phyloP scores from a whole-genome alignment of 2,888 invertebrate genomes.

The Bhutanitis thaidina region DNA sequence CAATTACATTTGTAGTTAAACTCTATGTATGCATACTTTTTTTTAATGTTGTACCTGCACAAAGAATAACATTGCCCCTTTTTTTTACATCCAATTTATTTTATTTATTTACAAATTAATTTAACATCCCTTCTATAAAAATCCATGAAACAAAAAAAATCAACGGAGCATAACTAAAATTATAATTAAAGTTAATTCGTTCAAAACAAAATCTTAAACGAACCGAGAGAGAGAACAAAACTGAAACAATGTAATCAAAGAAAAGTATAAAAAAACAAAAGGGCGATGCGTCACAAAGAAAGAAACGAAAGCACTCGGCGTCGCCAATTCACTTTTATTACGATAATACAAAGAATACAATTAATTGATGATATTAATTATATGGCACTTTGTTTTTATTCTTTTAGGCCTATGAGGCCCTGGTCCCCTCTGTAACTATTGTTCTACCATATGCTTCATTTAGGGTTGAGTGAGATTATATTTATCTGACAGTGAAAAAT shows the following conservation, averaged over 20 bases:
- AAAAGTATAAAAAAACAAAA: constrained; percentile 38
- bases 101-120: too few species aligned
- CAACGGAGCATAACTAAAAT: constrained; percentile 19
- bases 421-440: constrained; percentile 28
- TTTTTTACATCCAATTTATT: too few species aligned
- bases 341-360: constrained; percentile 54
- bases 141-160: not conserved
- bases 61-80: too few species aligned
- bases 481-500: constrained; percentile 10
- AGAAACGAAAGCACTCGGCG: constrained; percentile 28
- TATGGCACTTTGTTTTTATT: constrained; percentile 60
- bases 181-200: constrained; percentile 23
- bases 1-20: too few species aligned
- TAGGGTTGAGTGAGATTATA: constrained; percentile 31
- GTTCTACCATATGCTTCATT: constrained; percentile 47
- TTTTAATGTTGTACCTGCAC: too few species aligned
- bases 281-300: constrained; percentile 33
- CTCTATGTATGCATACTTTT: too few species aligned
- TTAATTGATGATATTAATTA: constrained; percentile 75
- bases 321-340: constrained; percentile 35
- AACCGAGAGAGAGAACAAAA: constrained; percentile 33
- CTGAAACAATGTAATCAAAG: constrained; percentile 33
- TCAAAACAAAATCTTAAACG: constrained; percentile 23
- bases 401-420: constrained; percentile 30
- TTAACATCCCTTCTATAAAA: not conserved